Evolutionary conservation across 2,888 invertebrate genomes (phyloP), one percentile per base, ranked within the genome.

Genomic region (Spodoptera exigua): DNA sequence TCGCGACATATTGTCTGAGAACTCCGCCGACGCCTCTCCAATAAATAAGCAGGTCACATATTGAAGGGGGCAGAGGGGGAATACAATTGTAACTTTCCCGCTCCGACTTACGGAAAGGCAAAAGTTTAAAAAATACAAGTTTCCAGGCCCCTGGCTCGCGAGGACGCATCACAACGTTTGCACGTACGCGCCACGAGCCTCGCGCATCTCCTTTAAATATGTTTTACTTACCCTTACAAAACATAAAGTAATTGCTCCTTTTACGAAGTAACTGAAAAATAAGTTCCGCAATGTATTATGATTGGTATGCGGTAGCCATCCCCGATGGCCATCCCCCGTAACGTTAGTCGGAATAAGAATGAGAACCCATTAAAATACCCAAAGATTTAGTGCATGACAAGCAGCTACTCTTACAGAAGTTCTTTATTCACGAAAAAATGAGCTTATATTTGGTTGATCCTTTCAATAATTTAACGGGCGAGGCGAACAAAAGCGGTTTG

Each of bases 21-120:
- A 92, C 92, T 92, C 91, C 84, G 85, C 86, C 92, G 89, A 89
- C 91, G 92, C 89, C 83, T 92, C 89, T 89, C 89, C 91, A 91
- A 93, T 94, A 94, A 93, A 93, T 93, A 93, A 93, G 88, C 94
- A 92, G 93, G 93, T 93, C 94, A 94, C 94, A 94, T 93, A 94
- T 93, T 93, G 93, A 91, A 92, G 88, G 91, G 89, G 91, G 90
- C 83, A 84, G 83, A 89, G 90, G 88, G 90, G 86, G 90, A 91
- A 93, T 87, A 92, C 93, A 93, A 94, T 94, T 93, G 93, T 92
- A 94, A 94, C 92, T 94, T 94, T 92, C 86, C 82, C 87, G 84
- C 87, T 85, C 85, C 87, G 81, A 86, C 89, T 89, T 89, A 89
- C 87, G 89, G 83, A 87, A 87, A 89, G 90, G 90, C 88, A 89